Evolutionary conservation across 2,797 vertebrate genomes (phyloP).

Genomic region (Furcifer pardalis): DNA sequence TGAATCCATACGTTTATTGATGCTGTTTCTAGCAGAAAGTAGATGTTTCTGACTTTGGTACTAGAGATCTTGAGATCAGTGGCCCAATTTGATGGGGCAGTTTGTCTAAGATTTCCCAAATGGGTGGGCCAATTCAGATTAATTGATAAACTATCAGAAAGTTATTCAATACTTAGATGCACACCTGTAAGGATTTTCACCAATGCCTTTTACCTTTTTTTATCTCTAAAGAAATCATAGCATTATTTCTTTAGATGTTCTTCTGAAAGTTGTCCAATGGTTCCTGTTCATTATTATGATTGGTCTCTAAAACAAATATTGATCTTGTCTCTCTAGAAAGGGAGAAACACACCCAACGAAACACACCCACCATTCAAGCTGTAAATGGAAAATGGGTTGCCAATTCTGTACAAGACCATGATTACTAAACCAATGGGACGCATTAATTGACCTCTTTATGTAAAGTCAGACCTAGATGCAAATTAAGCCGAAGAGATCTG

Average conservation of each 20-base stretch:
- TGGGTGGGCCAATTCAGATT: too few relatives aligned
- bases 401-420: not conserved
- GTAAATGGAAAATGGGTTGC: not conserved
- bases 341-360: not conserved
- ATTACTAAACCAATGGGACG: not conserved
- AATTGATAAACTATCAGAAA: too few relatives aligned
- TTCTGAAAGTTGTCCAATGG: not conserved
- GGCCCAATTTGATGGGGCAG: not conserved
- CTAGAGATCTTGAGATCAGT: not conserved
- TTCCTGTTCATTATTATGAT: not conserved
- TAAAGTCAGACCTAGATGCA: not conserved
- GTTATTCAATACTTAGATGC: too few relatives aligned
- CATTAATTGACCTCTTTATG: not conserved
- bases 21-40: not conserved
- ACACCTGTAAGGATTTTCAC: too few relatives aligned
- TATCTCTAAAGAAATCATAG: not conserved
- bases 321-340: not conserved
- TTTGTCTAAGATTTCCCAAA: not conserved
- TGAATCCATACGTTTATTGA: too few relatives aligned
- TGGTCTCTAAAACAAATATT: not conserved
- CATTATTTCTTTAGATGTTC: not conserved
- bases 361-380: not conserved
- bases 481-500: not conserved
- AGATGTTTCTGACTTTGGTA: not conserved
- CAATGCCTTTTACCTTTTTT: not conserved